Evolutionary conservation across 2,797 vertebrate species (phyloP), one percentile per base, ranked within the genome.

Genomic region (Heterohyrax brucei): DNA sequence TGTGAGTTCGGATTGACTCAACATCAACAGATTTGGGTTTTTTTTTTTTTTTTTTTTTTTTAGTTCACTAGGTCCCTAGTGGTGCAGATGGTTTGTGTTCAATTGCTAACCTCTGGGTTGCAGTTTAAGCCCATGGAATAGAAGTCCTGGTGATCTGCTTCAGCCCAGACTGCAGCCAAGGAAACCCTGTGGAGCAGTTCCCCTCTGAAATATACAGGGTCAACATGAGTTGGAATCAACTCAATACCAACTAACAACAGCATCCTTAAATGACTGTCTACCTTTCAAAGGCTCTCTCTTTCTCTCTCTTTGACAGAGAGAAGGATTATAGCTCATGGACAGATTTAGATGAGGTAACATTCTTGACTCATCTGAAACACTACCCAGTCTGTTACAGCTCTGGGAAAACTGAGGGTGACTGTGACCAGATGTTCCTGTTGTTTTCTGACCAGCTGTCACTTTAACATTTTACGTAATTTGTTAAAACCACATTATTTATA

Each of bases 341-440:
- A 70, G 24, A 68, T 91, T 85, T 89, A 91, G 91, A 83, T 91
- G 50, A 72, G 22, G n/a, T 56, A 62, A 75, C 78, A 59, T 89
- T 73, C 39, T 89, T 89, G 72, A 64, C 22, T 61, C 9, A 33
- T 53, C 30, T 89, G 81, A 87, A 95, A 70, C 22, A 72, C 10
- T 62, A 24, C 48, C 48, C 44, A 79, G 86, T 86, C 95, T 94
- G 61, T 66, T 61, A 75, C 0, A 72, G 44, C 0, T 21, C 14
- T 26, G 78, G 50, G 68, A 33, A 85, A 62, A 50, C 53, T 44
- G 77, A 83, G 80, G 30, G 59, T 70, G n/a, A 24, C 48, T 86
- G 53, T 77, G 88, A 66, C 75, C 82, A 33, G 87, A 50, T 85
- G 75, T 56, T 64, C 75, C 33, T 89, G 39, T 56, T 93, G 56